Evolutionary conservation across 92 coral and sea anemone genomes (phyloP), one percentile per base, ranked within the genome.

Genomic region (Palythoa heliodiscus): DNA sequence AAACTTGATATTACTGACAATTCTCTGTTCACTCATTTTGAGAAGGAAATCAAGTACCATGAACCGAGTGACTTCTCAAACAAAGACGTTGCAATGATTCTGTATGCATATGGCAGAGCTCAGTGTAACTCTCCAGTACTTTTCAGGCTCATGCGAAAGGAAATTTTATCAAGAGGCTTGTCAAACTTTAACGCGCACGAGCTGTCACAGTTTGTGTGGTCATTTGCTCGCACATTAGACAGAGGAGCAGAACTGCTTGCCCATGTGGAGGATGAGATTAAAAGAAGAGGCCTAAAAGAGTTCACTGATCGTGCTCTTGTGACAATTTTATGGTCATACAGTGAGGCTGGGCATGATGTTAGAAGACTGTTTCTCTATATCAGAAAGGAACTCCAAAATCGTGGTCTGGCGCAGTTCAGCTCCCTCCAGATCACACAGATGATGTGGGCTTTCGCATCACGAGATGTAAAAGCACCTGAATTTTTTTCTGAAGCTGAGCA

Each of bases 141-240:
- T 9, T 94, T 77, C 47, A 90, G 70, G 57, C 76, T 47, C 17
- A 76, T 94, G 11, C 88, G 91, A 70, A 83, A 82, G 75, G 98
- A 93, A 81, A 75, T 94, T 24, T 74, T 92, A 58, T 81, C 81
- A 19, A 58, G 98, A 63, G 95, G 84, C 48, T 64, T 92, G 66
- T 55, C 91, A 38, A 54, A 50, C 40, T 90, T 94, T 39, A 88
- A 83, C 15, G 83, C 93, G 1, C 75, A 86, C 29, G 95, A 94
- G 64, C 87, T 94, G 61, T 90, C 93, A 25, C 92, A 94, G 71
- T 83, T 94, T 76, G 88, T 94, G 57, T 94, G 98, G 98, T 64
- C 98, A n/a, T 92, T 92, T 92, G 95, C 92, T 15, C 86, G 95
- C 64, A 91, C 90, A 15, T 47, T 80, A 69, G 86, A 82, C 55